phyloP scores from a whole-genome alignment of 2,797 vertebrate species.

The Meda fulgida region DNA sequence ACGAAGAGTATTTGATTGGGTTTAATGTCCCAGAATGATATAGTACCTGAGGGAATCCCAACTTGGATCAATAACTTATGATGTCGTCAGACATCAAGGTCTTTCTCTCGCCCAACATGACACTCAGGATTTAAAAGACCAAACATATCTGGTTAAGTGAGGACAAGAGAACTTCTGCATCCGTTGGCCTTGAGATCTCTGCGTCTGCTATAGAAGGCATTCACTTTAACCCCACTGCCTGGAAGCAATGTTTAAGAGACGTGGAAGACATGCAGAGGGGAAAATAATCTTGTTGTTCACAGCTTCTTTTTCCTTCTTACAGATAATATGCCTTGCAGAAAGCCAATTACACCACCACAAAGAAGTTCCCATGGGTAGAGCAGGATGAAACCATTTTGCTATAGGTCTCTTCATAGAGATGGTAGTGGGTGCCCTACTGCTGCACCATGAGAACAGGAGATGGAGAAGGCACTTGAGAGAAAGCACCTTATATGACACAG shows the following conservation, averaged over 20 bases:
- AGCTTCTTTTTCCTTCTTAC: not conserved
- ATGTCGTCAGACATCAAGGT: slow-evolving; percentile 34
- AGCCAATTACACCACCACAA: slow-evolving; percentile 33
- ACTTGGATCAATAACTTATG: slow-evolving; percentile 33
- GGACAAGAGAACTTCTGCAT: slow-evolving; percentile 21
- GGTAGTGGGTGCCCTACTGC: slow-evolving; percentile 17
- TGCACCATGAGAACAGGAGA: slow-evolving; percentile 30
- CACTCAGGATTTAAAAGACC: not conserved
- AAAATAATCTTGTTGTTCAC: slow-evolving; percentile 48
- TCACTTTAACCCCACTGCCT: slow-evolving; percentile 18
- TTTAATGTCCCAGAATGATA: slow-evolving; percentile 40
- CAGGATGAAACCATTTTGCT: slow-evolving; percentile 21
- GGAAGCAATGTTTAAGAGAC: slow-evolving; percentile 46
- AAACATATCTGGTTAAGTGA: slow-evolving; percentile 36
- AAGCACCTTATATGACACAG: slow-evolving; percentile 28
- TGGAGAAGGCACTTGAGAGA: slow-evolving; percentile 1
- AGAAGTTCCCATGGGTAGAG: slow-evolving; percentile 16
- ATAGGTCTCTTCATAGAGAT: slow-evolving; percentile 29
- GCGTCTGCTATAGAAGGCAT: slow-evolving; percentile 33
- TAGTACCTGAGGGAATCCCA: slow-evolving; percentile 35
- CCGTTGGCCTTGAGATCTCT: slow-evolving; percentile 38
- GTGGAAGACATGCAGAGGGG: slow-evolving; percentile 20
- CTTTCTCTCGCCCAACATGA: slow-evolving; percentile 1
- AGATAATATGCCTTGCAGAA: slow-evolving; percentile 41
- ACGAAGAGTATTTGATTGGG: slow-evolving; percentile 47